phyloP scores from a whole-genome alignment of 2,888 invertebrate species.

The Spatulosminthurus flaviceps region DNA sequence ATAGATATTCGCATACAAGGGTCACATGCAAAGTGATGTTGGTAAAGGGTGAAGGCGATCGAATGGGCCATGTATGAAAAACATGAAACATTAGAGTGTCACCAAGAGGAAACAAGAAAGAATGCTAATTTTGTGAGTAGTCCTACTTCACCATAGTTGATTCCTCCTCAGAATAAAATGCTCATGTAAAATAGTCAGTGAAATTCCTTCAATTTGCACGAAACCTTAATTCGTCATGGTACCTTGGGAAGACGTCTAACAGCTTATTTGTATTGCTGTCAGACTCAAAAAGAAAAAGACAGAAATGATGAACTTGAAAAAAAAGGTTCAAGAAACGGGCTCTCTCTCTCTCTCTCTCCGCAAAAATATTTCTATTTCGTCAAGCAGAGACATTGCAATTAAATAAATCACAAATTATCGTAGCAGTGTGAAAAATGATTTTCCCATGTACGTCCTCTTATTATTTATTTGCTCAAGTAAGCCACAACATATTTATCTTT shows the following conservation, averaged over 20 bases:
- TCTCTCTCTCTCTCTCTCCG: neutral
- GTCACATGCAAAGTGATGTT: neutral
- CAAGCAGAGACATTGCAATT: slow-evolving; percentile 1
- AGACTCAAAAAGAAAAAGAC: neutral
- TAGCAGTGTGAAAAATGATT: slow-evolving; percentile 29
- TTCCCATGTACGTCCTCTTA: neutral
- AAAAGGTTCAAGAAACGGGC: slow-evolving; percentile 18
- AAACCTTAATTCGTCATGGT: neutral
- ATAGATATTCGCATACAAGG: neutral
- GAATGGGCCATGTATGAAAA: slow-evolving; percentile 12
- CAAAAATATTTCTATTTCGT: slow-evolving; percentile 27
- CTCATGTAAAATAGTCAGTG: slow-evolving; percentile 2
- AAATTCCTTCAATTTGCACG: neutral
- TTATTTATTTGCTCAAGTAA: slow-evolving; percentile 20
- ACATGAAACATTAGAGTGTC: slow-evolving; percentile 5
- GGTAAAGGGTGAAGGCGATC: neutral
- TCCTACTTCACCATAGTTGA: slow-evolving; percentile 1
- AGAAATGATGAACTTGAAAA: slow-evolving; percentile 2
- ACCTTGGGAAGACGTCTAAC: neutral
- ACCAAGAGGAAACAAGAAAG: slow-evolving; percentile 25
- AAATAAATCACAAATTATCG: slow-evolving; percentile 35
- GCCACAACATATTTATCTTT: neutral
- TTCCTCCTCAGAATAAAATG: slow-evolving; percentile 16
- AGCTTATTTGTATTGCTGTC: neutral
- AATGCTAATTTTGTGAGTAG: slow-evolving; percentile 17